Evolutionary conservation across 1,140 invertebrate species (phyloP).

Genomic region (Microvelia longipes): DNA sequence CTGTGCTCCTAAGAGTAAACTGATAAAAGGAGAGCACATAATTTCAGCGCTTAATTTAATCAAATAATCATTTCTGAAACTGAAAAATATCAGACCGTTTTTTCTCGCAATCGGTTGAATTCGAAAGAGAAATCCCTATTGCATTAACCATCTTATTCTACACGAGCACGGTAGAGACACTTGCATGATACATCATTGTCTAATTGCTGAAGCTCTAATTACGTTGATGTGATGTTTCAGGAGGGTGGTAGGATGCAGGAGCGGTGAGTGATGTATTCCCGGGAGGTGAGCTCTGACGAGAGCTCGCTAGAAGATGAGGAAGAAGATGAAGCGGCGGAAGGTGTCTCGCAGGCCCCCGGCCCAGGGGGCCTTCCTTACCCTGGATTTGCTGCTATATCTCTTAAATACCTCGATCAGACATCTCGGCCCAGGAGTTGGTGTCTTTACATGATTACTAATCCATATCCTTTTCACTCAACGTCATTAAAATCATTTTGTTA

Average conservation of each 20-base stretch:
- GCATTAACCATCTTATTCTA: too few relatives aligned
- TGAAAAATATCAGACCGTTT: too few relatives aligned
- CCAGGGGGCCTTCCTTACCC: constrained; percentile 59
- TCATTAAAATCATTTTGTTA: too few relatives aligned
- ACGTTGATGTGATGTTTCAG: background rate
- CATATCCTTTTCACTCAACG: constrained; percentile 83
- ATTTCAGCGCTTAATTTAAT: too few relatives aligned
- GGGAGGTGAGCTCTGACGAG: background rate
- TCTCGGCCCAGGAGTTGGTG: constrained; percentile 78
- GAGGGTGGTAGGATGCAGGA: constrained; percentile 74
- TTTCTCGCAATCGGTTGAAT: too few relatives aligned
- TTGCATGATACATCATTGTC: too few relatives aligned
- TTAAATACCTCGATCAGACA: constrained; percentile 73
- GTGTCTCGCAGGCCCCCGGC: constrained; percentile 1
- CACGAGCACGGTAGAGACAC: too few relatives aligned
- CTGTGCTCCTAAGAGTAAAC: too few relatives aligned
- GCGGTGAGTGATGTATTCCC: constrained; percentile 22
- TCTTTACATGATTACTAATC: constrained; percentile 88
- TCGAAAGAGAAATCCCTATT: too few relatives aligned
- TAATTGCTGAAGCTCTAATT: too few relatives aligned
- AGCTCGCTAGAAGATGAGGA: constrained; percentile 15
- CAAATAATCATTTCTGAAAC: too few relatives aligned
- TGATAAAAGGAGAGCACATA: too few relatives aligned
- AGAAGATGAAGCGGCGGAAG: constrained; percentile 14
- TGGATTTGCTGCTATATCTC: constrained; percentile 64